Conservation (phyloP, 23 tunicate genomes). For the Phallusia fumigata region DNA sequence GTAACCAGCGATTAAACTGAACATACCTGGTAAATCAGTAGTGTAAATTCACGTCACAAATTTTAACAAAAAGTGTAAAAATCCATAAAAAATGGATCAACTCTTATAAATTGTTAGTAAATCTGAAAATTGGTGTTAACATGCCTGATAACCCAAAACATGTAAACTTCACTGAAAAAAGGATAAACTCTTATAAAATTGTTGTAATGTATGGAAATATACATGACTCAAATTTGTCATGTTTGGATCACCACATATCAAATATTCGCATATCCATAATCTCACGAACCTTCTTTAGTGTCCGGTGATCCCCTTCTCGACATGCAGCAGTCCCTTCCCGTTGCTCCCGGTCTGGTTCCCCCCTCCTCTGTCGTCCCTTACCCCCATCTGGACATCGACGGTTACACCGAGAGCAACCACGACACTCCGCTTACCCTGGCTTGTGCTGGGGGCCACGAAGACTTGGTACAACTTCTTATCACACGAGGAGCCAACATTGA, state of each 20-base stretch:
- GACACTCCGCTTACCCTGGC: constrained; percentile 99
- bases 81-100: too few relatives aligned
- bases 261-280: too few relatives aligned
- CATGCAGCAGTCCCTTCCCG: background rate
- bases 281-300: background rate
- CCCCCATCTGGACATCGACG: constrained; percentile 56
- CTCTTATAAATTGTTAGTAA: too few relatives aligned
- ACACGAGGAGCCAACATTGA: constrained; percentile 86
- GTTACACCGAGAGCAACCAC: constrained; percentile 91
- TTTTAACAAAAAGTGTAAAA: too few relatives aligned
- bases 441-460: constrained; percentile 95
- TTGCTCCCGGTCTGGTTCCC: constrained; percentile 27
- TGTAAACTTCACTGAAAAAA: too few relatives aligned
- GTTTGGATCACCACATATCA: too few relatives aligned
- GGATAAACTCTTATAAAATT: too few relatives aligned
- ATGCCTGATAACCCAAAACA: too few relatives aligned
- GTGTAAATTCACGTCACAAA: too few relatives aligned
- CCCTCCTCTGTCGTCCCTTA: background rate
- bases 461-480: constrained; percentile 83
- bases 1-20: background rate
- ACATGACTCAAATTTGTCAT: too few relatives aligned
- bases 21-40: background rate
- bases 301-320: background rate
- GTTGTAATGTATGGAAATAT: too few relatives aligned
- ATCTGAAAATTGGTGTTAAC: too few relatives aligned